Evolutionary conservation across 2,797 vertebrate genomes (phyloP).

Genomic region (Aphelocoma californica): DNA sequence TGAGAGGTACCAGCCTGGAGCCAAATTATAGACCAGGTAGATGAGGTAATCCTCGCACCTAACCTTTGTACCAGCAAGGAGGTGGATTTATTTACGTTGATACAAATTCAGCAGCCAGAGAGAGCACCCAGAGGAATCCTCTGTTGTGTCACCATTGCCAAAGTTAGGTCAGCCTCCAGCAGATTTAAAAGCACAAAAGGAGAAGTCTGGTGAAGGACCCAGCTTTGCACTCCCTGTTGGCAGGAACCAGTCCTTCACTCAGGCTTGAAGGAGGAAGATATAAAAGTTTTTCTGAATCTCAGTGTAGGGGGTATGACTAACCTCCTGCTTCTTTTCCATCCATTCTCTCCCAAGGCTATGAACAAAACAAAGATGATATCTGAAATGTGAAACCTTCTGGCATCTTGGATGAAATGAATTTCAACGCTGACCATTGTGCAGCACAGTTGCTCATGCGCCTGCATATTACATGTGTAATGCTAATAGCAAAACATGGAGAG

Average conservation of each 20-base stretch:
- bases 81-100: background rate
- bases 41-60: background rate
- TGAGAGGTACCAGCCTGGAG: background rate
- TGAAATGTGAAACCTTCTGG: background rate
- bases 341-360: background rate
- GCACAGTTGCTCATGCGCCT: conserved; percentile 21
- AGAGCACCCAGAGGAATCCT: background rate
- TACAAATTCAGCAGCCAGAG: background rate
- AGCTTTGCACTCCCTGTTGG: background rate
- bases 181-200: background rate
- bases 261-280: background rate
- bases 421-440: background rate
- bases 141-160: background rate
- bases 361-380: background rate
- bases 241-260: background rate
- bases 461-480: conserved; percentile 5
- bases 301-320: background rate
- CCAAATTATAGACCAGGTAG: background rate
- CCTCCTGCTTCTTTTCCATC: background rate
- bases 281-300: background rate
- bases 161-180: background rate
- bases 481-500: conserved; percentile 29
- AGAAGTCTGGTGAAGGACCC: background rate
- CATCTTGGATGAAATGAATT: background rate
- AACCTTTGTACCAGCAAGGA: background rate